phyloP scores from a whole-genome alignment of 2,113 vertebrate genomes.

The Entomyzon cyanotis region DNA sequence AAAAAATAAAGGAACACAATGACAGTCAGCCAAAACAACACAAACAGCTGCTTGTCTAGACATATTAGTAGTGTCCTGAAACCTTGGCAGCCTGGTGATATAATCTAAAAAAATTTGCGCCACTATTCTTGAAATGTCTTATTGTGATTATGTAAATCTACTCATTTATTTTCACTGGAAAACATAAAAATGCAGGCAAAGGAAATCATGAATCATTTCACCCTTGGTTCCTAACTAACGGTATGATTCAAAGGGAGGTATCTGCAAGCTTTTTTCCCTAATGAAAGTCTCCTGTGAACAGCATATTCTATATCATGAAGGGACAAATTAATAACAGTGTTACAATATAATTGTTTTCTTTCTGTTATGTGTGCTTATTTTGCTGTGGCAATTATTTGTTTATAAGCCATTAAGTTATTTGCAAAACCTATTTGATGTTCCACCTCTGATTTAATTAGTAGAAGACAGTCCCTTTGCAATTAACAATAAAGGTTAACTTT shows the following conservation, averaged over 20 bases:
- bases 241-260: slow-evolving; percentile 23
- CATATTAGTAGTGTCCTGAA: slow-evolving; percentile 25
- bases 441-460: slow-evolving; percentile 35
- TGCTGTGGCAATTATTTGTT: slow-evolving; percentile 49
- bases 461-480: slow-evolving; percentile 22
- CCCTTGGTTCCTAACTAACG: background rate
- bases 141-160: slow-evolving; percentile 21
- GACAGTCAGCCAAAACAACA: slow-evolving; percentile 34
- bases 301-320: background rate
- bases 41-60: slow-evolving; percentile 59
- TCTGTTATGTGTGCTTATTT: slow-evolving; percentile 24
- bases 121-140: background rate
- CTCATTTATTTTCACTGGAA: slow-evolving; percentile 39
- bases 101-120: background rate
- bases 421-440: slow-evolving; percentile 22
- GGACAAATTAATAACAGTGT: slow-evolving; percentile 25
- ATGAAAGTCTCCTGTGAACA: slow-evolving; percentile 4
- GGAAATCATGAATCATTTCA: slow-evolving; percentile 6
- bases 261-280: background rate
- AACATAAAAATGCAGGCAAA: slow-evolving; percentile 13
- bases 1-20: slow-evolving; percentile 13
- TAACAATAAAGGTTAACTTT: slow-evolving; percentile 45
- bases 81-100: background rate
- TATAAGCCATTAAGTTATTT: slow-evolving; percentile 55
- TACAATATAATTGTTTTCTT: slow-evolving; percentile 15